These are phyloP conservation scores for Drosophila subsilvestris DNA, from an alignment of 2,888 invertebrate genomes.

Conservation along the genomic window DNA sequence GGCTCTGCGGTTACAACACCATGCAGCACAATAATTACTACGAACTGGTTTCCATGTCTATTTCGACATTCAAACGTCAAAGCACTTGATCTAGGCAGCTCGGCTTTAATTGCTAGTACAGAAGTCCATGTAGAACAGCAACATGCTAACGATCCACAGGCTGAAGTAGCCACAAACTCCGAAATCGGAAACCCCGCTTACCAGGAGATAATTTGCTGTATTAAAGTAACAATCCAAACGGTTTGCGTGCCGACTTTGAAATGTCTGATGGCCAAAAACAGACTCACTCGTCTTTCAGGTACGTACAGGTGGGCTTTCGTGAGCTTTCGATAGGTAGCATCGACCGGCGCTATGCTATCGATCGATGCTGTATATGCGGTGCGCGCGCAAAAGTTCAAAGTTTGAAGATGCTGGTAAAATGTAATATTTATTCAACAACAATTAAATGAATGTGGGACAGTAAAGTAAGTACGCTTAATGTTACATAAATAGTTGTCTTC, in stretches of 20 bases:
- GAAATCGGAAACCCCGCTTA: slow-evolving; percentile 39
- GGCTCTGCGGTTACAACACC: slow-evolving; percentile 57
- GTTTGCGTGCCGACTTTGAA: slow-evolving; percentile 58
- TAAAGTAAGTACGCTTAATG: slow-evolving; percentile 78
- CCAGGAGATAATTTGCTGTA: slow-evolving; percentile 25
- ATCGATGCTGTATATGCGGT: neutral
- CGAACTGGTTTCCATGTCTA: slow-evolving; percentile 72
- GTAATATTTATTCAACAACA: slow-evolving; percentile 76
- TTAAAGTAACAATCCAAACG: slow-evolving; percentile 31
- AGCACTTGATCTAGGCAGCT: slow-evolving; percentile 27
- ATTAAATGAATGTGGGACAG: slow-evolving; percentile 77
- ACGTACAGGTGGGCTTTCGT: slow-evolving; percentile 2
- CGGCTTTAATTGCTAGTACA: slow-evolving; percentile 19
- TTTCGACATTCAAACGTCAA: slow-evolving; percentile 65
- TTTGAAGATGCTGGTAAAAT: slow-evolving; percentile 62
- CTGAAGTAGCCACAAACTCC: neutral
- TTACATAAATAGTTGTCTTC: slow-evolving; percentile 71
- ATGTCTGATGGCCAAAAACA: slow-evolving; percentile 45
- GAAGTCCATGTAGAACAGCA: slow-evolving; percentile 11
- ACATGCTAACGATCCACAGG: neutral
- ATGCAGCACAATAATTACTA: slow-evolving; percentile 60
- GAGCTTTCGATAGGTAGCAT: neutral
- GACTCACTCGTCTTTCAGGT: slow-evolving; percentile 3
- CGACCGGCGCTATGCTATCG: slow-evolving; percentile 15
- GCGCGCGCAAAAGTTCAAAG: slow-evolving; percentile 3